Percentiles rank a stretch among this genome's conserved stretches.
phyloP scores from a whole-genome alignment of 2,888 invertebrate species.

The Folsomia candida region DNA sequence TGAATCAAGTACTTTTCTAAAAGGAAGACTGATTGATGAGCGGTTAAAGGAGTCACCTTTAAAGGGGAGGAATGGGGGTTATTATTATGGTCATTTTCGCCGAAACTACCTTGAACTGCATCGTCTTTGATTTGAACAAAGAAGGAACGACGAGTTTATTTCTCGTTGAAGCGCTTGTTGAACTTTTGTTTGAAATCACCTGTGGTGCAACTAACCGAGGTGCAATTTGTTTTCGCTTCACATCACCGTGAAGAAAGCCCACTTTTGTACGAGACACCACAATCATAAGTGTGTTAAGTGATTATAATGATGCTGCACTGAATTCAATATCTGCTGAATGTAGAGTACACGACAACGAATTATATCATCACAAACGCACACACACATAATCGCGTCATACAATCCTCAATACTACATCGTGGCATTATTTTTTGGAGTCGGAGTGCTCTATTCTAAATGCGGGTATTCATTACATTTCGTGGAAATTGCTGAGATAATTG shows the following conservation, averaged over 20 bases:
- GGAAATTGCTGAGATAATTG: too few relatives aligned
- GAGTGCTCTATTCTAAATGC: too few relatives aligned
- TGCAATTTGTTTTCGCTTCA: neutral
- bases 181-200: too few relatives aligned
- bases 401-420: too few relatives aligned
- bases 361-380: too few relatives aligned
- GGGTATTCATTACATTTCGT: too few relatives aligned
- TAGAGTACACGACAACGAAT: too few relatives aligned
- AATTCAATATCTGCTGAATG: neutral
- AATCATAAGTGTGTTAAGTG: neutral
- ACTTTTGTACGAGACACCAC: neutral
- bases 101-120: constrained; percentile 8
- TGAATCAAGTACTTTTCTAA: too few relatives aligned
- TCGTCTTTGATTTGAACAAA: neutral
- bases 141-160: neutral
- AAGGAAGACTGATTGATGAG: too few relatives aligned
- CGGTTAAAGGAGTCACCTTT: neutral
- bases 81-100: constrained; percentile 10
- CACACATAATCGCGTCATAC: too few relatives aligned
- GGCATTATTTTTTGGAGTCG: too few relatives aligned
- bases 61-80: neutral
- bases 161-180: too few relatives aligned
- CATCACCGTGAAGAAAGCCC: neutral
- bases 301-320: neutral
- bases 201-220: neutral